A percentile compares a stretch with the other conserved stretches of the same genome.
phyloP scores from a whole-genome alignment of 2,888 invertebrate genomes.

The Lasioglossum villosulum region DNA sequence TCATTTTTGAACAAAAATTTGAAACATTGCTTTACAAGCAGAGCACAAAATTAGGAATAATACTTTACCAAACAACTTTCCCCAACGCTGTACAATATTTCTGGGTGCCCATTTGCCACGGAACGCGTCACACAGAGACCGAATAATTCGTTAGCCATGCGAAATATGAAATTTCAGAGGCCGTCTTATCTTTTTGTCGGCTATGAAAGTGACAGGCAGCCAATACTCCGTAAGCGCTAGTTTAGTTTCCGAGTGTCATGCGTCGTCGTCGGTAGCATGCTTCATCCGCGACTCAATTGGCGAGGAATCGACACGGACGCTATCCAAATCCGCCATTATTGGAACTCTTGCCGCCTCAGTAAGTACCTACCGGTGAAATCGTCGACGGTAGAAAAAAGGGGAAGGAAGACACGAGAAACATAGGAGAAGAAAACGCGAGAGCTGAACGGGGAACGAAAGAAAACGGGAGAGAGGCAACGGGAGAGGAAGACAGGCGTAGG shows the following conservation, averaged over 20 bases:
- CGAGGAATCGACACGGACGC: slow-evolving; percentile 58
- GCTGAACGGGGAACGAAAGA: slow-evolving; percentile 23
- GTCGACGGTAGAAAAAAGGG: slow-evolving; percentile 54
- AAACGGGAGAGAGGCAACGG: slow-evolving; percentile 24
- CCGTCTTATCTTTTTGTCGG: neutral
- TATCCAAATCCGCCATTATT: slow-evolving; percentile 77
- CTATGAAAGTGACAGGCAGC: neutral
- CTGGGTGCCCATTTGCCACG: neutral
- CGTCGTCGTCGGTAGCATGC: slow-evolving; percentile 44
- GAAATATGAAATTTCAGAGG: neutral
- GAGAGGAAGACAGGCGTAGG: slow-evolving; percentile 59
- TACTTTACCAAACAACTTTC: neutral
- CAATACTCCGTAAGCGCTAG: neutral
- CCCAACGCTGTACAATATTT: neutral
- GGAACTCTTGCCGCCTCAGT: slow-evolving; percentile 70
- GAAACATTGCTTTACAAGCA: neutral
- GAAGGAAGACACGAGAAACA: slow-evolving; percentile 31
- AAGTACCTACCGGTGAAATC: slow-evolving; percentile 69
- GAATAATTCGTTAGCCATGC: neutral
- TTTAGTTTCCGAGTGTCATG: slow-evolving; percentile 47
- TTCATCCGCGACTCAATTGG: slow-evolving; percentile 48
- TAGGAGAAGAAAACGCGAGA: slow-evolving; percentile 31
- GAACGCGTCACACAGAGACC: neutral
- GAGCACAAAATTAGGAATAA: neutral
- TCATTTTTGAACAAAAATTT: too few relatives aligned